Evolutionary conservation across 2,113 vertebrate species (phyloP).

Genomic region (Xenus cinereus): DNA sequence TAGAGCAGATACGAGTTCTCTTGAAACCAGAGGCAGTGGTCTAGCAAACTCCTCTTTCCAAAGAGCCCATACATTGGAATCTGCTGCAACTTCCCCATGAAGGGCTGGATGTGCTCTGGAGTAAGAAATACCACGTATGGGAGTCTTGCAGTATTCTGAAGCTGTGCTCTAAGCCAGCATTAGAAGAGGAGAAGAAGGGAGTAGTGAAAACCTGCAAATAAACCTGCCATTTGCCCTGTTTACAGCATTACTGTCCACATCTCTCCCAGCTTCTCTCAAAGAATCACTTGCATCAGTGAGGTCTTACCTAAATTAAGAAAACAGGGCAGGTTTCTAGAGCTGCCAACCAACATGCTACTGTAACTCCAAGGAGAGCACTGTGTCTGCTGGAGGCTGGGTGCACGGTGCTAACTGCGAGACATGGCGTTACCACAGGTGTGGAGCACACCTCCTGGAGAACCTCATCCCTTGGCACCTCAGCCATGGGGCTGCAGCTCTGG

Average conservation of each 20-base stretch:
- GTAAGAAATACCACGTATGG: fast-evolving
- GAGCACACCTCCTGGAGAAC: not conserved
- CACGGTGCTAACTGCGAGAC: fast-evolving
- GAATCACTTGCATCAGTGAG: not conserved
- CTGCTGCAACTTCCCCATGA: not conserved
- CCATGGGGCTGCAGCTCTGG: not conserved
- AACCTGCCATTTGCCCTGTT: not conserved
- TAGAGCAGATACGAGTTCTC: not conserved
- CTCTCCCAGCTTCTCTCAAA: not conserved
- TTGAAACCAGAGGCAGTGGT: not conserved
- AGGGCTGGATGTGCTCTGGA: too few species aligned
- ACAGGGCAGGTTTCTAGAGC: not conserved
- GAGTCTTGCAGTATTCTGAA: not conserved
- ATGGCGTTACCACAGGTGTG: fast-evolving
- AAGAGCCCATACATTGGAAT: not conserved
- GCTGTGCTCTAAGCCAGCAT: not conserved
- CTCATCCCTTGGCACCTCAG: too few species aligned
- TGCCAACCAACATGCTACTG: fast-evolving
- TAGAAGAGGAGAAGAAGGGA: not conserved
- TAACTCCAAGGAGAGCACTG: fast-evolving
- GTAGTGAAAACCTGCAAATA: not conserved
- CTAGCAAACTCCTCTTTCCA: not conserved
- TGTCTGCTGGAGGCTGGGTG: not conserved
- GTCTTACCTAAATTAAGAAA: not conserved
- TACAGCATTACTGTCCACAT: not conserved